These are phyloP conservation scores for Blera fallax DNA, from an alignment of 2,888 invertebrate species.

Conservation along the genomic window DNA sequence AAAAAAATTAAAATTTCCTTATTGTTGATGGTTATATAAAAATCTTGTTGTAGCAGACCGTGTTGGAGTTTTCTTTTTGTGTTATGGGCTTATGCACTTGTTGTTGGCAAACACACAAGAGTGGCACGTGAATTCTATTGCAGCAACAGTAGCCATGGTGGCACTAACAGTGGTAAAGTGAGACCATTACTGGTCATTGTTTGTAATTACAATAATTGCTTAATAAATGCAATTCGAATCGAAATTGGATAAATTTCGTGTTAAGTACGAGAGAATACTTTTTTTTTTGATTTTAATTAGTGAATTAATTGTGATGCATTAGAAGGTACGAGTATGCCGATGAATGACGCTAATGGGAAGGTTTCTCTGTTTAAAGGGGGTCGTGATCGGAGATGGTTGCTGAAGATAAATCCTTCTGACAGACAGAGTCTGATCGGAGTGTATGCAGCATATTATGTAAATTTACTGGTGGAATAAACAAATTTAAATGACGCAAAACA, in stretches of 20 bases:
- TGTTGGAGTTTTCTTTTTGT: constrained; percentile 8
- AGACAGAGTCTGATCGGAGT: not conserved
- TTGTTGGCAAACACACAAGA: constrained; percentile 30
- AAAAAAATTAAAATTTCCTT: constrained; percentile 50
- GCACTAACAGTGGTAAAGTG: constrained; percentile 51
- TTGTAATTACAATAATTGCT: constrained; percentile 71
- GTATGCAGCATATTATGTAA: not conserved
- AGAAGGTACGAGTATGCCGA: not conserved
- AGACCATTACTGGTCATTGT: constrained; percentile 66
- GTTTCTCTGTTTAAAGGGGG: constrained; percentile 1
- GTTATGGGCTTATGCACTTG: constrained; percentile 56
- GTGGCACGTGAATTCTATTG: constrained; percentile 50
- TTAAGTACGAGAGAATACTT: constrained; percentile 4
- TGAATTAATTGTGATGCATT: constrained; percentile 1
- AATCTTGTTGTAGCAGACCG: constrained; percentile 52
- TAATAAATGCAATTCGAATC: constrained; percentile 64
- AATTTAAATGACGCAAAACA: too few relatives aligned
- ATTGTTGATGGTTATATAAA: constrained; percentile 68
- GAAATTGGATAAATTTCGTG: constrained; percentile 36
- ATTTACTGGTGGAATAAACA: not conserved
- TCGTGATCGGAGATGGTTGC: constrained; percentile 43
- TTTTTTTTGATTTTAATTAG: constrained; percentile 14
- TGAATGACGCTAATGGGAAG: not conserved
- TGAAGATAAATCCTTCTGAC: constrained; percentile 8
- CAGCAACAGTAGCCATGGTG: constrained; percentile 26